Evolutionary conservation across 1,140 invertebrate genomes (phyloP).

Genomic region (Microplitis demolitor): DNA sequence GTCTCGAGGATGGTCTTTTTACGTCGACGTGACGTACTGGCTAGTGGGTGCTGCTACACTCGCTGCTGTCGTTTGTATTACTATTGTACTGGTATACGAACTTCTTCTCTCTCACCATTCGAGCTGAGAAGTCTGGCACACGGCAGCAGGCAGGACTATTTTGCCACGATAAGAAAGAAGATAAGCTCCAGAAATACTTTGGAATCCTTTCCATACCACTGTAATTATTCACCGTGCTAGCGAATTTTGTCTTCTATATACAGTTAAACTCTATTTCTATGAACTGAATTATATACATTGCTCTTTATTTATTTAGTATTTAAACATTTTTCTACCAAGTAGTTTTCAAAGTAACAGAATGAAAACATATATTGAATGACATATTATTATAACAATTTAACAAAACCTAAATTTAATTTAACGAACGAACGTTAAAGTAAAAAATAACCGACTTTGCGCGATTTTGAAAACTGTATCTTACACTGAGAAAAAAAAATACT

Average conservation of each 20-base stretch:
- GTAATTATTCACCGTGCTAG: slow-evolving; percentile 19
- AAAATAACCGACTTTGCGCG: too few species aligned
- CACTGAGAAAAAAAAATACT: too few species aligned
- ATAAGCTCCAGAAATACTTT: slow-evolving; percentile 43
- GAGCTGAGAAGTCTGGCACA: slow-evolving; percentile 35
- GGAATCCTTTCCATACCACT: slow-evolving; percentile 29
- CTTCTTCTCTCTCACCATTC: slow-evolving; percentile 1
- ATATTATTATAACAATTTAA: too few species aligned
- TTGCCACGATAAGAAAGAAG: slow-evolving; percentile 52
- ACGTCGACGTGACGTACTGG: slow-evolving; percentile 55
- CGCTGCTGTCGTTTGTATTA: background rate
- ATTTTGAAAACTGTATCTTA: too few species aligned
- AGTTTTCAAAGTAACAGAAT: too few species aligned
- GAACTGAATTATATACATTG: too few species aligned
- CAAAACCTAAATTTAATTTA: too few species aligned
- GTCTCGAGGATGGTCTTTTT: slow-evolving; percentile 56
- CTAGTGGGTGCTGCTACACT: slow-evolving; percentile 30
- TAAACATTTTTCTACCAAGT: too few species aligned
- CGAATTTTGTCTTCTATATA: background rate
- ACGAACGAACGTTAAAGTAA: too few species aligned
- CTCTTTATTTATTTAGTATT: too few species aligned
- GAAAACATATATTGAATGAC: too few species aligned
- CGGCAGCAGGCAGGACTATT: slow-evolving; percentile 46
- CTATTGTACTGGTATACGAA: background rate
- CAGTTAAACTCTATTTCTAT: background rate